These are phyloP conservation scores for Rhadinocentrus ornatus DNA, from an alignment of 2,797 vertebrate genomes.

Conservation along the genomic window DNA sequence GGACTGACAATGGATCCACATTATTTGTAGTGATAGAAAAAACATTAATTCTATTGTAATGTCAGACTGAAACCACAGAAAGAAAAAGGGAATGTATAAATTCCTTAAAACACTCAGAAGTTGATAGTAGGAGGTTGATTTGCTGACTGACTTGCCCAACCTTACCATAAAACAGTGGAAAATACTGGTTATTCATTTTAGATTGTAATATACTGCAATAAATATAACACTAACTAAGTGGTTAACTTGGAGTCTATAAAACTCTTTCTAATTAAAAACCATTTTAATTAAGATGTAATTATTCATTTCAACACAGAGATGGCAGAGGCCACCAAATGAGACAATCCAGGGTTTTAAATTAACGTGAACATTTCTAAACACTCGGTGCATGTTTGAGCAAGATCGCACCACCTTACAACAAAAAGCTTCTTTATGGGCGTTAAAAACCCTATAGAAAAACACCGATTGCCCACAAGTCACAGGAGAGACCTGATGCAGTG, in stretches of 20 bases:
- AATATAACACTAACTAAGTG: slow-evolving; percentile 3
- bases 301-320: slow-evolving; percentile 35
- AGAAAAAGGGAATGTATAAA: not conserved
- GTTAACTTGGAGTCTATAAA: slow-evolving; percentile 11
- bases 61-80: not conserved
- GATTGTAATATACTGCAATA: not conserved
- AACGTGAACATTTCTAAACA: slow-evolving; percentile 23
- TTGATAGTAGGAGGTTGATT: not conserved
- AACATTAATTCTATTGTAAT: slow-evolving; percentile 3
- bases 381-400: slow-evolving; percentile 1
- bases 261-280: slow-evolving; percentile 41
- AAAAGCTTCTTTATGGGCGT: slow-evolving; percentile 8
- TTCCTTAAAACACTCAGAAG: not conserved
- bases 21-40: not conserved
- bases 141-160: not conserved
- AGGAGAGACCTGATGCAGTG: slow-evolving; percentile 11
- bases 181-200: not conserved
- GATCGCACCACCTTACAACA: not conserved
- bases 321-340: slow-evolving; percentile 15
- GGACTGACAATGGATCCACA: slow-evolving; percentile 4
- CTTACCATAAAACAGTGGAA: not conserved
- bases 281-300: slow-evolving; percentile 49
- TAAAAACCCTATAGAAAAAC: slow-evolving; percentile 15
- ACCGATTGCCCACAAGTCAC: slow-evolving; percentile 6
- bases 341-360: slow-evolving; percentile 10